phyloP scores from a whole-genome alignment of 2,888 invertebrate genomes.

The Dryococelus australis region DNA sequence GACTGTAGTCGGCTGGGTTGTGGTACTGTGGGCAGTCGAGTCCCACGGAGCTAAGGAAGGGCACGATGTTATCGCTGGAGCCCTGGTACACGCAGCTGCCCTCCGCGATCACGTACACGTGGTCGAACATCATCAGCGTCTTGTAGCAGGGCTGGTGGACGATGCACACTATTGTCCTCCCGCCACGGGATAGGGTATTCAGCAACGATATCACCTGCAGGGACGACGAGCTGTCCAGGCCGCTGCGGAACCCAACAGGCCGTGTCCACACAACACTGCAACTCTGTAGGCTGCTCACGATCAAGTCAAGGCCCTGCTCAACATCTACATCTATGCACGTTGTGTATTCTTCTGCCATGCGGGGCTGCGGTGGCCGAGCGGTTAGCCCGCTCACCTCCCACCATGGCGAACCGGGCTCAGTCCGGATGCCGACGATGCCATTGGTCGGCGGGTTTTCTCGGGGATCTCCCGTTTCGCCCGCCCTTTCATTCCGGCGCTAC shows the following conservation, averaged over 20 bases:
- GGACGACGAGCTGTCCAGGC: conserved; percentile 65
- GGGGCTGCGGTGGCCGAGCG: too few relatives aligned
- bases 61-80: conserved; percentile 60
- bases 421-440: too few relatives aligned
- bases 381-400: too few relatives aligned
- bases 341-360: too few relatives aligned
- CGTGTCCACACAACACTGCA: conserved; percentile 34
- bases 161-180: conserved; percentile 66
- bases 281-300: background rate
- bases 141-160: conserved; percentile 69
- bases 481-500: too few relatives aligned
- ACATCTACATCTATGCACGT: too few relatives aligned
- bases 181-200: conserved; percentile 61
- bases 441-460: too few relatives aligned
- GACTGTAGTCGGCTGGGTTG: conserved; percentile 69
- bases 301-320: too few relatives aligned
- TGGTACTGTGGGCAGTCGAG: conserved; percentile 67
- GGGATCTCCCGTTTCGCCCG: too few relatives aligned
- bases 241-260: conserved; percentile 61
- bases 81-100: conserved; percentile 67
- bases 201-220: conserved; percentile 63
- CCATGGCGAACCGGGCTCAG: too few relatives aligned
- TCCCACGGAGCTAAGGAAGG: conserved; percentile 62
- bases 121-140: conserved; percentile 66
- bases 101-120: conserved; percentile 65